Conservation (phyloP, 2,113 vertebrate species). For the Chunga burmeisteri region DNA sequence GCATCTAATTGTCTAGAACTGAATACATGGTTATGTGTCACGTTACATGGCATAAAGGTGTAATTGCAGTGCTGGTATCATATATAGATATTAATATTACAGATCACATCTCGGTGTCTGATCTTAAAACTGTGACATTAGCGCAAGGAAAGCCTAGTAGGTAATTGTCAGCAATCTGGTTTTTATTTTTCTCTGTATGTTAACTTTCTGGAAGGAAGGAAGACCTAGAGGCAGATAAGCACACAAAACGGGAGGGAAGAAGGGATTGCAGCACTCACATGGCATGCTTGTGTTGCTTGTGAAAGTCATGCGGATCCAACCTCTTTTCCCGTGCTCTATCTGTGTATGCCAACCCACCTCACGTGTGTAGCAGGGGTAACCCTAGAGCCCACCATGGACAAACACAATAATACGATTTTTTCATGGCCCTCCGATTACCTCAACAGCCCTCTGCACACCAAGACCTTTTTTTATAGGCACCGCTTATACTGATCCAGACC, state of each 20-base stretch:
- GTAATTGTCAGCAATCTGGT: neutral
- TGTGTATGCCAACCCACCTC: neutral
- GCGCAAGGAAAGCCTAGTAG: neutral
- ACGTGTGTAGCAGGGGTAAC: rapidly evolving
- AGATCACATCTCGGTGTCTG: neutral
- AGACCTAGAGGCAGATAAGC: neutral
- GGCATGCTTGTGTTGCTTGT: neutral
- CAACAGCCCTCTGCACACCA: neutral
- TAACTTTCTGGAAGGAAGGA: neutral
- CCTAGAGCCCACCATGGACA: neutral
- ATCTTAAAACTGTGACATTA: neutral
- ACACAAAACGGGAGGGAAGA: neutral
- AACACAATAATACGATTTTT: neutral
- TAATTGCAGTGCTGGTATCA: neutral
- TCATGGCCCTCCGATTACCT: neutral
- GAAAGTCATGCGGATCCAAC: rapidly evolving
- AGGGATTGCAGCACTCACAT: neutral
- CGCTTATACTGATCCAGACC: neutral
- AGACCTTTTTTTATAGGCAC: neutral
- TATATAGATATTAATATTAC: neutral
- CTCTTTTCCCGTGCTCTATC: neutral
- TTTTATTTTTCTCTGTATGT: neutral
- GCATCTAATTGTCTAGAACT: neutral
- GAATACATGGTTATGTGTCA: neutral
- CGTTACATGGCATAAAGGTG: neutral